Conservation (phyloP, 2,888 invertebrate genomes). For the Teleiodes luculella region DNA sequence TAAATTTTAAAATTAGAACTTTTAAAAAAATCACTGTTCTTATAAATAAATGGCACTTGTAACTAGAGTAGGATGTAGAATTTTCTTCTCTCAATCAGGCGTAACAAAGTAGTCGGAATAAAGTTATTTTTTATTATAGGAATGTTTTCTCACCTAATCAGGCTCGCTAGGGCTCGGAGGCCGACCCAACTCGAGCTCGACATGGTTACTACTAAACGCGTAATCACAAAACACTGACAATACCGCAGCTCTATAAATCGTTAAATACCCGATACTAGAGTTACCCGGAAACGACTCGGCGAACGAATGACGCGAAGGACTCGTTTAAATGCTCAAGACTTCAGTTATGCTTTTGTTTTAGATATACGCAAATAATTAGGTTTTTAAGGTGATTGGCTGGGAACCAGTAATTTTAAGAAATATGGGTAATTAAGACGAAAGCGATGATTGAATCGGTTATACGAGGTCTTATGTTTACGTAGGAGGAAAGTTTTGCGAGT, state of each 20-base stretch:
- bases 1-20: too few species aligned
- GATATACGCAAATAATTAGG: not conserved
- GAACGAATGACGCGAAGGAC: constrained; percentile 24
- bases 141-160: not conserved
- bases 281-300: constrained; percentile 51
- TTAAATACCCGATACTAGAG: constrained; percentile 17
- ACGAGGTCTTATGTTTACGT: too few species aligned
- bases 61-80: too few species aligned
- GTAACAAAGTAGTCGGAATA: too few species aligned
- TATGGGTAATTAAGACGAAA: too few species aligned
- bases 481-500: too few species aligned
- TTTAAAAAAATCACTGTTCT: too few species aligned
- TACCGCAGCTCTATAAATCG: constrained; percentile 40
- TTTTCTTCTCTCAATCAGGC: too few species aligned
- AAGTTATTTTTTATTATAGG: too few species aligned
- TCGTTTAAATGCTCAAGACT: not conserved
- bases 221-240: constrained; percentile 29
- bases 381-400: not conserved
- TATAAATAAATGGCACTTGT: too few species aligned
- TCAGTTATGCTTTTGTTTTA: not conserved
- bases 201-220: constrained; percentile 66
- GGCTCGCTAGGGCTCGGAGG: constrained; percentile 50
- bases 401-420: too few species aligned
- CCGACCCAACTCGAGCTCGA: constrained; percentile 68
- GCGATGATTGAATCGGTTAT: too few species aligned